These are phyloP conservation scores for Atopsyche davidsoni DNA, from an alignment of 1,140 invertebrate genomes.

Conservation along the genomic window DNA sequence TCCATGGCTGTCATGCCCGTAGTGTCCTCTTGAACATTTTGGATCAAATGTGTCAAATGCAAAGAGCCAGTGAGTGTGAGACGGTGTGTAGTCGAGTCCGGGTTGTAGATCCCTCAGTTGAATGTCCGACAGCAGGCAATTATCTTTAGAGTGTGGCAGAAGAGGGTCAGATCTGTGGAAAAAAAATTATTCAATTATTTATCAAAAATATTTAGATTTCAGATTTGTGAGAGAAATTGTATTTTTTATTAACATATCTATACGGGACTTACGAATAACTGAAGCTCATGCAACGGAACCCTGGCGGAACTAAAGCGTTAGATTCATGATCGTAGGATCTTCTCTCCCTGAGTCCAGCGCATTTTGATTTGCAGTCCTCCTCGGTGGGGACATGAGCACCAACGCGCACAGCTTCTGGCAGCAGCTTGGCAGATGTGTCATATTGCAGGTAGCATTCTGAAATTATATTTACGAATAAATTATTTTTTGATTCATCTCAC, in stretches of 20 bases:
- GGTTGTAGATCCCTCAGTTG: conserved; percentile 59
- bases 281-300: conserved; percentile 28
- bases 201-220: conserved; percentile 1
- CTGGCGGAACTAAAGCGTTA: neutral
- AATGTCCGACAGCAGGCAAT: conserved; percentile 66
- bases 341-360: conserved; percentile 32
- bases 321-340: conserved; percentile 2
- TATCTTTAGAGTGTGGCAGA: conserved; percentile 38
- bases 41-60: conserved; percentile 55
- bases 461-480: no score
- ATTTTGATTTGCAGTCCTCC: conserved; percentile 62
- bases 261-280: conserved; percentile 29
- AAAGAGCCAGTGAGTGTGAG: conserved; percentile 56
- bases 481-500: no score
- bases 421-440: conserved; percentile 60
- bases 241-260: neutral
- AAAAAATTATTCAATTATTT: neutral
- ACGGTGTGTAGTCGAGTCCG: conserved; percentile 58
- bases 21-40: conserved; percentile 32
- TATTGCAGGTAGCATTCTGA: conserved; percentile 69
- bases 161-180: conserved; percentile 25
- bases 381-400: conserved; percentile 56
- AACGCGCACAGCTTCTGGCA: conserved; percentile 57
- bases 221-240: neutral
- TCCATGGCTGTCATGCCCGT: neutral